Evolutionary conservation across 2,797 vertebrate species (phyloP), one percentile per base, ranked within the genome.

Genomic region (Melanotaenia trifasciata): DNA sequence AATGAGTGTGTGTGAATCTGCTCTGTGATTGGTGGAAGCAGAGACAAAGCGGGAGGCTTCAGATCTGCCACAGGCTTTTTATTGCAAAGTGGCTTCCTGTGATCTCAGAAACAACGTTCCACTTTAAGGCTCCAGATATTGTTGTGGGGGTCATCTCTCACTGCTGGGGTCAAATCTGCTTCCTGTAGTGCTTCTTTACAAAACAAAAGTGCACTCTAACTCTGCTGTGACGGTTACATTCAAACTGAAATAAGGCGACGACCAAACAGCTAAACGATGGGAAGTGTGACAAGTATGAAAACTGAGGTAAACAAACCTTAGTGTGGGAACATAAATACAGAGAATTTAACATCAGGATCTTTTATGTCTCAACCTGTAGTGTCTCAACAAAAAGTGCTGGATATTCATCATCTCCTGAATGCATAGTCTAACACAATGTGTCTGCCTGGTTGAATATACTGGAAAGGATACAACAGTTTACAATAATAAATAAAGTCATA

Each of bases 21-120:
- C 40, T 30, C 54, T 74, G 68, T 76, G 80, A 75, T 72, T 64
- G 80, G 72, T 45, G 65, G 63, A 74, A 63, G 51, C 47, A 86
- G 76, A 90, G 83, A 85, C 1, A 53, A 90, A 83, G 69, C 87
- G 10, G 12, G 32, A 85, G 32, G 53, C 69, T 8, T 93, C 83
- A 94, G 93, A 93, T 94, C 94, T 93, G 96, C 96, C 96, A 98
- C 96, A 96, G 94, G 93, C 95, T 38, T 96, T 98, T 95, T 97
- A 98, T 98, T 98, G 96, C 94, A 94, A 92, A 91, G 95, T 96
- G 96, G 96, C 96, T 94, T 93, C 86, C 84, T 88, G 84, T 92
- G 94, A 96, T 95, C 93, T 96, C 94, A 96, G 96, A 96, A 96
- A 96, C 95, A 96, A 93, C 36, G 88, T 94, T 97, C 94, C 92